A percentile compares a stretch with the other conserved stretches of the same genome.
phyloP scores from a whole-genome alignment of 1,140 invertebrate genomes.

The Aphis craccivora region DNA sequence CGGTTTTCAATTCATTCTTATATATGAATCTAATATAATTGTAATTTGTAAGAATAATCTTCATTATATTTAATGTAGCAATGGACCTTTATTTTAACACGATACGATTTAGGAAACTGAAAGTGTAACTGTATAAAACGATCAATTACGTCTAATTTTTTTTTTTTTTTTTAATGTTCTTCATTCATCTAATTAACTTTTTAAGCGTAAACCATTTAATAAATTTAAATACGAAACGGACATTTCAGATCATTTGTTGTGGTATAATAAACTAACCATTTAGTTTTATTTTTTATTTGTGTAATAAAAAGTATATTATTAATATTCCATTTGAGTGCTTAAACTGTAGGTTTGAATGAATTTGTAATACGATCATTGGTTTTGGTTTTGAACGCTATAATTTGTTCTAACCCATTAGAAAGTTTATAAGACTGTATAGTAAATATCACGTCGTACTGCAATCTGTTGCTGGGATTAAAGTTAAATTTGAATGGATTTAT shows the following conservation, averaged over 20 bases:
- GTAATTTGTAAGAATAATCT: neutral
- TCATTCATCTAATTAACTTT: neutral
- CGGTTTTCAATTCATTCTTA: too few species aligned
- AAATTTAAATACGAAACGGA: neutral
- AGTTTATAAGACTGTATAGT: constrained; percentile 20
- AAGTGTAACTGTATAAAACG: neutral
- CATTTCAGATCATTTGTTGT: neutral
- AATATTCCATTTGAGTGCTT: neutral
- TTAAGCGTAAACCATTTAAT: neutral
- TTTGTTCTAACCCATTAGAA: constrained; percentile 28
- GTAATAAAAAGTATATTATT: neutral
- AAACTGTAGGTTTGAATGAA: neutral
- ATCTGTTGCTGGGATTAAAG: constrained; percentile 37
- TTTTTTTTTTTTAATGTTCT: neutral
- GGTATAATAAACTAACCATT: neutral
- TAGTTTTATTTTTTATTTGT: neutral
- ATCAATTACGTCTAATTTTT: neutral
- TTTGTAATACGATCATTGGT: constrained; percentile 8
- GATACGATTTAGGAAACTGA: neutral
- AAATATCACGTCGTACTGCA: constrained; percentile 28
- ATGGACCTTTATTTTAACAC: neutral
- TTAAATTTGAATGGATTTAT: constrained; percentile 28
- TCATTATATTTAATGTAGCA: neutral
- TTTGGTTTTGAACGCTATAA: neutral
- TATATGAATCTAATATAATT: too few species aligned